phyloP scores from a whole-genome alignment of 2,113 vertebrate species.

The Salvelinus fontinalis region DNA sequence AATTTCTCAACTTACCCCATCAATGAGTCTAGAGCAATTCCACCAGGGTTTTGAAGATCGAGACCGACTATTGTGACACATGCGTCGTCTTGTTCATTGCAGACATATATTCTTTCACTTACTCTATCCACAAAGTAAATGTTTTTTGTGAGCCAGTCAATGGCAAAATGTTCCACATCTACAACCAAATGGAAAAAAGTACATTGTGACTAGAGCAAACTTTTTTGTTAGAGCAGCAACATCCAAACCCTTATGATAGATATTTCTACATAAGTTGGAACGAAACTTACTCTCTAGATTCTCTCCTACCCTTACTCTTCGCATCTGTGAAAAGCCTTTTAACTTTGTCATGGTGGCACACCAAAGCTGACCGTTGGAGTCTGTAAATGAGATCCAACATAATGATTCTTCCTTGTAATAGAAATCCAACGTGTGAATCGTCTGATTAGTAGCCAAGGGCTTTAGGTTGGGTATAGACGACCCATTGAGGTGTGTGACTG shows the following conservation, averaged over 20 bases:
- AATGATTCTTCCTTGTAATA: slow-evolving; percentile 73
- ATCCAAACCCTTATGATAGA: neutral
- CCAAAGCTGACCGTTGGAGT: slow-evolving; percentile 75
- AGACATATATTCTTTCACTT: slow-evolving; percentile 81
- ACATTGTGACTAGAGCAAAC: neutral
- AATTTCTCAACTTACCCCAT: slow-evolving; percentile 75
- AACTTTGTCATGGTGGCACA: slow-evolving; percentile 71
- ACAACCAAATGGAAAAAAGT: slow-evolving; percentile 26
- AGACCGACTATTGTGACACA: slow-evolving; percentile 83
- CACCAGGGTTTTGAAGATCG: slow-evolving; percentile 82
- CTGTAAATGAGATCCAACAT: slow-evolving; percentile 79
- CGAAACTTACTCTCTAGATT: slow-evolving; percentile 82
- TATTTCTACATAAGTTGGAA: neutral
- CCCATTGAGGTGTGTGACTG: slow-evolving; percentile 76
- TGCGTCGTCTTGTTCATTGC: slow-evolving; percentile 73
- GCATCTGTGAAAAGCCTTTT: slow-evolving; percentile 66
- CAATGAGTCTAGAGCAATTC: slow-evolving; percentile 80
- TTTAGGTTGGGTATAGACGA: slow-evolving; percentile 59
- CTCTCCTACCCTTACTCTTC: slow-evolving; percentile 70
- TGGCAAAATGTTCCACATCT: slow-evolving; percentile 84
- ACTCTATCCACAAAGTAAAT: slow-evolving; percentile 84
- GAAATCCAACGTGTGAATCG: slow-evolving; percentile 75
- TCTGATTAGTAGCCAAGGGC: slow-evolving; percentile 65
- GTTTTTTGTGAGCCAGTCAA: slow-evolving; percentile 86
- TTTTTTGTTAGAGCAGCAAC: neutral